Evolutionary conservation across 2,797 vertebrate species (phyloP).

Genomic region (Podarcis lilfordi): DNA sequence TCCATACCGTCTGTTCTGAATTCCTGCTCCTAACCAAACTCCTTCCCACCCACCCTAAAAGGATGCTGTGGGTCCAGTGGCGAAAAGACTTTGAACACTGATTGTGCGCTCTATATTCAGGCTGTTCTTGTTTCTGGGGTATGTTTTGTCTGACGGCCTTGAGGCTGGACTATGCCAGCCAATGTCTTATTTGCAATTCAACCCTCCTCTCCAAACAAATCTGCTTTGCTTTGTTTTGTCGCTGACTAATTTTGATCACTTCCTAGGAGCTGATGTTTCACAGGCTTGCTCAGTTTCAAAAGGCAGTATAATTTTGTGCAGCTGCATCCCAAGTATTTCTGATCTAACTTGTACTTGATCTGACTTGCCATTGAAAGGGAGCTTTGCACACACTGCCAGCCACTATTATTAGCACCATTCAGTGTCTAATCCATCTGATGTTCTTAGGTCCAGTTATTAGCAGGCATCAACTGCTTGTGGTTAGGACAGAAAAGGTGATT

Average conservation of each 20-base stretch:
- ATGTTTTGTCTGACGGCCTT: neutral
- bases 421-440: conserved; percentile 61
- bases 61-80: neutral
- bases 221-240: conserved; percentile 55
- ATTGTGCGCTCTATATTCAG: neutral
- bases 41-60: neutral
- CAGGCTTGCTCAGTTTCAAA: conserved; percentile 64
- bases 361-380: conserved; percentile 55
- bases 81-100: neutral
- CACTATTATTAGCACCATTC: conserved; percentile 61
- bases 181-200: neutral
- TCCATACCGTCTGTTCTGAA: neutral
- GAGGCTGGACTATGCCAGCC: neutral
- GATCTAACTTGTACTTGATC: conserved; percentile 59
- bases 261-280: conserved; percentile 66
- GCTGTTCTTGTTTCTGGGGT: neutral
- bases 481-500: conserved; percentile 9
- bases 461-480: conserved; percentile 36
- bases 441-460: conserved; percentile 63
- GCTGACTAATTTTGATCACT: conserved; percentile 69
- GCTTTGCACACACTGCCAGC: conserved; percentile 67
- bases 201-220: conserved; percentile 4
- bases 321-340: conserved; percentile 68
- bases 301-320: conserved; percentile 60
- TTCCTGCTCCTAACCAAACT: neutral